These are phyloP conservation scores for Pheosia tremula DNA, from an alignment of 2,888 invertebrate genomes.

Conservation along the genomic window DNA sequence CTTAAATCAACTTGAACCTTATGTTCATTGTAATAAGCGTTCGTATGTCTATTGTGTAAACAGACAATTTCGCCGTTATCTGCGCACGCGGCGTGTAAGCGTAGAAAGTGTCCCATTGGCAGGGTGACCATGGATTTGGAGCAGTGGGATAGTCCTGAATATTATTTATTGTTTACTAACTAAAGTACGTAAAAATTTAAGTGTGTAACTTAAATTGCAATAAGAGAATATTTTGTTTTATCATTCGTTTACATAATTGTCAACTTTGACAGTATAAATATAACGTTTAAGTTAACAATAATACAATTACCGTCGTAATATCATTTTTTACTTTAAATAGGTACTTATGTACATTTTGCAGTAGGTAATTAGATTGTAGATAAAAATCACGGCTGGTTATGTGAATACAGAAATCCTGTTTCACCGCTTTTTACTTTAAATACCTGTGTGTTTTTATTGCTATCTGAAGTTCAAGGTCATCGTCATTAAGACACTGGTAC, in stretches of 20 bases:
- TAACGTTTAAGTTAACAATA: not conserved
- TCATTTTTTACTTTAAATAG: not conserved
- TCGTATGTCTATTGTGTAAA: slow-evolving; percentile 44
- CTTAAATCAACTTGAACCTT: slow-evolving; percentile 51
- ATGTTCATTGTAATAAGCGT: slow-evolving; percentile 44
- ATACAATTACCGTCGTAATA: not conserved
- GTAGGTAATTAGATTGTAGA: not conserved
- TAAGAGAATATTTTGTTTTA: not conserved
- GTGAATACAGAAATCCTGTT: slow-evolving; percentile 4
- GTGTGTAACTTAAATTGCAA: too few species aligned
- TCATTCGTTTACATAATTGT: not conserved
- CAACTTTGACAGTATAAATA: not conserved
- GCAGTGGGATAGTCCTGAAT: slow-evolving; percentile 22
- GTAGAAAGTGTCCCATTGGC: slow-evolving; percentile 74
- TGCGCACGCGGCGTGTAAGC: slow-evolving; percentile 56
- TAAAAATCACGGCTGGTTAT: not conserved
- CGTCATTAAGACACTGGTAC: slow-evolving; percentile 10
- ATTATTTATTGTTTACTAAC: too few species aligned
- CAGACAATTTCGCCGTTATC: slow-evolving; percentile 62
- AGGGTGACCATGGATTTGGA: slow-evolving; percentile 46
- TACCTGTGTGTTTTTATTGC: slow-evolving; percentile 3
- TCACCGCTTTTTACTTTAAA: not conserved
- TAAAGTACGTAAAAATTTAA: too few species aligned
- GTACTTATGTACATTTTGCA: not conserved
- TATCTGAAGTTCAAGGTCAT: slow-evolving; percentile 30